These are phyloP conservation scores for Thecocarcelia acutangulata DNA, from an alignment of 2,888 invertebrate genomes.

Conservation along the genomic window DNA sequence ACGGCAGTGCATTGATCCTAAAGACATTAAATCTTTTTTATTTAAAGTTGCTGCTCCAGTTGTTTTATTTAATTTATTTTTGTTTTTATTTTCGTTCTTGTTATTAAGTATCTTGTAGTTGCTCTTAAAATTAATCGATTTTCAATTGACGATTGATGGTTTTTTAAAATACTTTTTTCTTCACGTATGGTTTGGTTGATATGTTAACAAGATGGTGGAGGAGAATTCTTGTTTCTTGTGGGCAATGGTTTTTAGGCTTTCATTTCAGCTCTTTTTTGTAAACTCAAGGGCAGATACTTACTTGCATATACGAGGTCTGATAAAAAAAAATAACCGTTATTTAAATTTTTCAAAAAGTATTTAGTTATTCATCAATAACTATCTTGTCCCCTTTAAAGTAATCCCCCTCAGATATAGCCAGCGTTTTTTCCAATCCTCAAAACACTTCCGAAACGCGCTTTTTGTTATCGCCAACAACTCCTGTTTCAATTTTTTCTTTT, in stretches of 20 bases:
- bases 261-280: background rate
- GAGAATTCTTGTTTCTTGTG: conserved; percentile 3
- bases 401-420: too few relatives aligned
- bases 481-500: too few relatives aligned
- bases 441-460: too few relatives aligned
- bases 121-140: conserved; percentile 46
- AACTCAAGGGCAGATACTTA: background rate
- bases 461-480: too few relatives aligned
- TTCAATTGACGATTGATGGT: conserved; percentile 56
- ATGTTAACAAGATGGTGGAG: conserved; percentile 13
- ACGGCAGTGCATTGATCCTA: background rate
- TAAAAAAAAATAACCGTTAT: too few relatives aligned
- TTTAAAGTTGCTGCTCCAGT: conserved; percentile 47
- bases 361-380: too few relatives aligned
- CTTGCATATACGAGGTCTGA: too few relatives aligned
- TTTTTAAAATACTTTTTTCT: conserved; percentile 13
- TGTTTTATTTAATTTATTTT: background rate
- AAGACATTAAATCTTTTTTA: conserved; percentile 14
- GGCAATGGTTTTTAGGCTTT: background rate
- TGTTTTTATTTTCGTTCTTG: background rate
- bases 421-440: too few relatives aligned
- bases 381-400: too few relatives aligned
- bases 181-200: background rate
- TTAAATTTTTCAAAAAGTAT: too few relatives aligned
- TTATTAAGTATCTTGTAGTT: conserved; percentile 6